Evolutionary conservation across 2,797 vertebrate genomes (phyloP), one percentile per base, ranked within the genome.

Genomic region (Chiloscyllium punctatum): DNA sequence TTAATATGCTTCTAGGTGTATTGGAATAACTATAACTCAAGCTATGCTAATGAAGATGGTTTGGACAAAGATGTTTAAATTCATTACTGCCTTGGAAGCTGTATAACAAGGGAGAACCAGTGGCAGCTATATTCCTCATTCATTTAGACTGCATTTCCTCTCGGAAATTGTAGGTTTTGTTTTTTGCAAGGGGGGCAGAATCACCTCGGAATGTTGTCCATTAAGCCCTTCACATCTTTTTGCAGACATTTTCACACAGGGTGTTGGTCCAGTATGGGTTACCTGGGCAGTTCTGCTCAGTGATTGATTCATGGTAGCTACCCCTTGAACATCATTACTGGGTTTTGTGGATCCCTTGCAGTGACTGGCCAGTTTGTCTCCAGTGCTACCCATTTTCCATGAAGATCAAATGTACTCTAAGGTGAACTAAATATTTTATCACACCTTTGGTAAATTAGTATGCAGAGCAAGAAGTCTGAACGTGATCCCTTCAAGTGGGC

Each of bases 1-100:
- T 92, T 92, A 92, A 42, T 69, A 25, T 25, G 62, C n/a, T 92
- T 92, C 90, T 37, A n/a, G 90, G 90, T 92, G n/a, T 69, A 68
- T 92, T 92, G 66, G 68, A 69, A 69, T 92, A 69, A 42, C 62
- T 42, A 92, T 66, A 69, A 92, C 68, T 92, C 62, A 92, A 69
- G n/a, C 62, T 11, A 23, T 92, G 90, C 5, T 92, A n/a, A 23
- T 42, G 66, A n/a, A 42, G 57, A 92, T 68, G n/a, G 62, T 25
- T 37, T 23, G 2, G 37, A 9, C 23, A 57, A 92, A 84, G 42
- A 42, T 25, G 82, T 48, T 84, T 37, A 84, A 92, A 69, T 69
- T 92, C 62, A 68, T 23, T 42, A 8, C n/a, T 21, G 4, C 16
- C 62, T 68, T 66, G 62, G 62, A 92, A 92, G 68, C 42, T 62